Base-by-base conservation (phyloP, 1,140 invertebrate genomes). In the Semibalanus balanoides region DNA sequence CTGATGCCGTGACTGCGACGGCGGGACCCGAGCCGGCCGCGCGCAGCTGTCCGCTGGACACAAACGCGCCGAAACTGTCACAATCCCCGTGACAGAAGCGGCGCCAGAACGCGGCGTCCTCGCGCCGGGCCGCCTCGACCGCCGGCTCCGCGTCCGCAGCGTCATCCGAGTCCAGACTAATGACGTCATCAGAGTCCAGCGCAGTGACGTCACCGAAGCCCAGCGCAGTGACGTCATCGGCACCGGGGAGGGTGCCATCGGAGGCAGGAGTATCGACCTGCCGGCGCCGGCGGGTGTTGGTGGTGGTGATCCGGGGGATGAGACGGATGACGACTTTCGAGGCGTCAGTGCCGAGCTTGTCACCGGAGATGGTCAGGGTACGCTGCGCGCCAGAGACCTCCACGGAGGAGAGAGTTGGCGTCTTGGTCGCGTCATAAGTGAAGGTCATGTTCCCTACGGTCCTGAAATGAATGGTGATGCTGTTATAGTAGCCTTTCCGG, bases 341-440 rank as follows among this genome's bases (percentile, higher is more conserved):
- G 35, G 25, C 0, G 30, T 74, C 31, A 11, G 43, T 74, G 73
- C 77, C 77, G 35, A 78, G 76, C 17, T 31, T 35, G 0, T 51
- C 73, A 0, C 77, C 77, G 17, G 75, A 30, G 31, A 78, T 70
- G 31, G 51, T 78, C 40, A 78, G 28, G 22, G 75, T 64, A 7
- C 51, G 11, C 51, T 64, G 51, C 9, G 51, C 17, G 11, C 43
- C 31, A 0, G 76, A 74, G 14, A 74, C 5, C 11, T 30, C 30
- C 9, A 74, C 69, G 0, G 22, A 25, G n/a, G 35, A 35, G 5
- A 78, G 76, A 1, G 43, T 69, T 29, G 77, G 77, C 0, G 77
- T 76, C 30, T 71, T 74, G 30, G 75, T 74, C 35, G 30, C 31
- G 28, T 35, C 75, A 43, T 74, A 78, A 25, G 40, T 76, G 74